Conservation (phyloP, 2,888 invertebrate genomes). For the Stenoptilia bipunctidactyla region DNA sequence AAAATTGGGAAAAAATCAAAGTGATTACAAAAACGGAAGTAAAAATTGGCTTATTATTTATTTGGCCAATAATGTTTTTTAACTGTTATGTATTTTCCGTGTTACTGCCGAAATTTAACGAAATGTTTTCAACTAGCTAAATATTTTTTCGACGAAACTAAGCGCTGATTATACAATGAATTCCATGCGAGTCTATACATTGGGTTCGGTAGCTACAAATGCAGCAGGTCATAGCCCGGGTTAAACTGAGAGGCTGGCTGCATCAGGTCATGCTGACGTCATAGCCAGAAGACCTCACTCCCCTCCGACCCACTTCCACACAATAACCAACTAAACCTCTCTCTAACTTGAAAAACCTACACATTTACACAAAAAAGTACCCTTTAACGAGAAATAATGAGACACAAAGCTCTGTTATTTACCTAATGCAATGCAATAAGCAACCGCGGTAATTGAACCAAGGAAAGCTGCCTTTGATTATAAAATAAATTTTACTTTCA, state of each 20-base stretch:
- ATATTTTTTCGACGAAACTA: too few species aligned
- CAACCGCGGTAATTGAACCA: slow-evolving; percentile 9
- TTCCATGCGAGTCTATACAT: too few species aligned
- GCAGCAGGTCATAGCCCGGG: slow-evolving; percentile 54
- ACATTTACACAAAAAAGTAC: slow-evolving; percentile 34
- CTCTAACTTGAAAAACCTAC: slow-evolving; percentile 19
- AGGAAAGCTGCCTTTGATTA: slow-evolving; percentile 6
- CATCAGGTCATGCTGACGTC: slow-evolving; percentile 73
- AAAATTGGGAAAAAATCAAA: too few species aligned
- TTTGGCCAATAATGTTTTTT: too few species aligned
- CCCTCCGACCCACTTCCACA: slow-evolving; percentile 17
- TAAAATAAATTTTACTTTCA: too few species aligned
- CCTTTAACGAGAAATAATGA: slow-evolving; percentile 9
- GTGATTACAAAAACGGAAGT: too few species aligned
- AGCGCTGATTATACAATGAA: too few species aligned
- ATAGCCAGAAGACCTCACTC: slow-evolving; percentile 46
- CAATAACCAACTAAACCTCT: slow-evolving; percentile 26
- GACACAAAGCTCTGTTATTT: slow-evolving; percentile 13
- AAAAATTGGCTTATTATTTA: too few species aligned
- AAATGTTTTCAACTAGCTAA: too few species aligned
- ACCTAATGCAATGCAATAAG: too few species aligned
- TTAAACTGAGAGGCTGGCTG: slow-evolving; percentile 57
- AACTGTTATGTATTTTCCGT: too few species aligned
- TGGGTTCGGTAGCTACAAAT: background rate
- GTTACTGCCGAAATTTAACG: too few species aligned